Percentiles rank a stretch among this genome's conserved stretches.
These are phyloP conservation scores for Branchinecta sandiegonensis DNA, from an alignment of 2,888 invertebrate species.

Conservation along the genomic window DNA sequence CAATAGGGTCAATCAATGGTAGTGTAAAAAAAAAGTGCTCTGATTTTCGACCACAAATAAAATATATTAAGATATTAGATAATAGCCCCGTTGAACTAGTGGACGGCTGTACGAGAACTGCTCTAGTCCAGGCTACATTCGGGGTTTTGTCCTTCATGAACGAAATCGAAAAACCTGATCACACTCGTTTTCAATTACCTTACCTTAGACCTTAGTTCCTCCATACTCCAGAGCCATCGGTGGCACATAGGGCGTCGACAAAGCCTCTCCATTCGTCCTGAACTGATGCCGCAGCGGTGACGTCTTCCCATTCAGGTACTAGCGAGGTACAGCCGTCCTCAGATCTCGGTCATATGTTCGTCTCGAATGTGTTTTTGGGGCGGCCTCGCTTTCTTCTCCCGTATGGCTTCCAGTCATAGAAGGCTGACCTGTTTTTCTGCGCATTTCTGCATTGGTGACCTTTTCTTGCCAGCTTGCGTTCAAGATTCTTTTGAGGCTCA, in stretches of 20 bases:
- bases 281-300: neutral
- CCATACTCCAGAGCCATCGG: neutral
- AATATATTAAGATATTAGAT: no score
- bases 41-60: no score
- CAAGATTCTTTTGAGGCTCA: neutral
- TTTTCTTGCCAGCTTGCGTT: neutral
- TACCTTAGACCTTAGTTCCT: conserved; percentile 11
- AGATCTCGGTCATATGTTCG: neutral
- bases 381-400: no score
- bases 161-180: no score
- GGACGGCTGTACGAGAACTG: no score
- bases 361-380: neutral
- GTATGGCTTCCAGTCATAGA: neutral
- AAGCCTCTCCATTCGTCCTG: neutral
- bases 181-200: neutral
- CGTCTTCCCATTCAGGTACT: neutral
- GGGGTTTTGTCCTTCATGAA: no score
- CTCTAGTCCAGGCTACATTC: no score
- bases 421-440: neutral
- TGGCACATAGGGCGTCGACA: neutral
- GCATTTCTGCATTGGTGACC: neutral
- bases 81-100: no score
- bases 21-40: no score
- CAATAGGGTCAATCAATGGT: no score
- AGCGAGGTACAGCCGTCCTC: neutral